A percentile compares a stretch with the other conserved stretches of the same genome.
Evolutionary conservation across 1,140 invertebrate species (phyloP).

Genomic region (Dinothrombium tinctorium): DNA sequence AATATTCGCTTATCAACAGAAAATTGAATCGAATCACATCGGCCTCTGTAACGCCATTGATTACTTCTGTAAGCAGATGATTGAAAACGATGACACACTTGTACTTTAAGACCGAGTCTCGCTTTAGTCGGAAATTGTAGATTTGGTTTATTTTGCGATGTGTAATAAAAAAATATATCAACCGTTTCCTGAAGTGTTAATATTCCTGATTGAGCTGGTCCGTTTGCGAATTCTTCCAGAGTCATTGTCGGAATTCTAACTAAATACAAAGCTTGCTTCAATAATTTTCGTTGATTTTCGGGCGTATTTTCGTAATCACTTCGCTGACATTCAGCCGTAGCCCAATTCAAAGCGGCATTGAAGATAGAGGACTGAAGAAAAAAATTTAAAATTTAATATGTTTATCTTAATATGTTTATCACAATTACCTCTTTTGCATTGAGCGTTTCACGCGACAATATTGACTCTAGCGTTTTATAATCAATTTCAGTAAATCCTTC

Average conservation of each 20-base stretch:
- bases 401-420: too few species aligned
- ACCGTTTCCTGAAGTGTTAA: conserved; percentile 68
- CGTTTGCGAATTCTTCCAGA: conserved; percentile 70
- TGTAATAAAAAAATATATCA: conserved; percentile 58
- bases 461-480: conserved; percentile 47
- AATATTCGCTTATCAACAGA: conserved; percentile 75
- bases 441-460: conserved; percentile 56
- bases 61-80: conserved; percentile 86
- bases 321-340: conserved; percentile 51
- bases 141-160: conserved; percentile 37
- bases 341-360: conserved; percentile 70
- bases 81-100: conserved; percentile 79
- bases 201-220: conserved; percentile 62
- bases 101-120: conserved; percentile 59
- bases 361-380: too few species aligned
- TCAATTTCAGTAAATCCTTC: conserved; percentile 74
- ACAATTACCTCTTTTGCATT: conserved; percentile 47
- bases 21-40: conserved; percentile 78
- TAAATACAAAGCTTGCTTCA: conserved; percentile 52
- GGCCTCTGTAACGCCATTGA: conserved; percentile 71
- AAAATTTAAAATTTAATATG: too few species aligned
- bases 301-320: conserved; percentile 45
- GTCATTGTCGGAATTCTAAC: conserved; percentile 72
- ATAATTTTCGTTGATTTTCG: conserved; percentile 28
- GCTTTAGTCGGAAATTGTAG: conserved; percentile 53